Conservation (phyloP, 2,888 invertebrate genomes). For the Protonemura montana region DNA sequence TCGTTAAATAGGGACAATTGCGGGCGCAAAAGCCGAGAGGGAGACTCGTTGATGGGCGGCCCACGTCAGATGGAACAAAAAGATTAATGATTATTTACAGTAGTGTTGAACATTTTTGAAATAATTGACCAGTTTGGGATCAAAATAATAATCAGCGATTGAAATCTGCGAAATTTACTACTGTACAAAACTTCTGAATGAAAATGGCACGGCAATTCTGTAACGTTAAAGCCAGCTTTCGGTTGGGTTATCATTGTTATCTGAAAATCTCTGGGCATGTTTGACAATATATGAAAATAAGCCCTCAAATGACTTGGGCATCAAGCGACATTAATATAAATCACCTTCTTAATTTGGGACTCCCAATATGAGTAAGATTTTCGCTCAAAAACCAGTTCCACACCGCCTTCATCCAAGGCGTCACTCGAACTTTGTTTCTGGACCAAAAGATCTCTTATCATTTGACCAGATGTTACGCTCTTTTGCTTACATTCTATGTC, state of each 20-base stretch:
- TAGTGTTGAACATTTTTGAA: background rate
- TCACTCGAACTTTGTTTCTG: background rate
- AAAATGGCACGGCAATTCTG: background rate
- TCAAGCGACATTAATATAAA: background rate
- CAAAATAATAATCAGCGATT: background rate
- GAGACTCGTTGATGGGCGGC: background rate
- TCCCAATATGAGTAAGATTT: background rate
- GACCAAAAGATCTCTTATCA: slow-evolving; percentile 24
- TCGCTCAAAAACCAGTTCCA: background rate
- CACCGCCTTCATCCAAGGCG: background rate
- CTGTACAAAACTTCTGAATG: background rate
- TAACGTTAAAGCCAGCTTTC: background rate
- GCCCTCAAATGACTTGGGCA: background rate
- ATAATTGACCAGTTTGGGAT: slow-evolving; percentile 12
- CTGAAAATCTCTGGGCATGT: background rate
- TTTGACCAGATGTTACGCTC: slow-evolving; percentile 28
- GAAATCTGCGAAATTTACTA: background rate
- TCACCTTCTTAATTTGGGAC: slow-evolving; percentile 1
- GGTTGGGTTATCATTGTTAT: background rate
- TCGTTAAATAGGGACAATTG: background rate
- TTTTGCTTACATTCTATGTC: background rate
- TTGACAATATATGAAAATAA: background rate
- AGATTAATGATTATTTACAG: slow-evolving; percentile 5
- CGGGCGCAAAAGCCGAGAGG: background rate
- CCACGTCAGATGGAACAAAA: background rate